Percentiles rank a stretch among this genome's conserved stretches.
These are phyloP conservation scores for Oreochromis aureus DNA, from an alignment of 2,113 vertebrate species.

Conservation along the genomic window DNA sequence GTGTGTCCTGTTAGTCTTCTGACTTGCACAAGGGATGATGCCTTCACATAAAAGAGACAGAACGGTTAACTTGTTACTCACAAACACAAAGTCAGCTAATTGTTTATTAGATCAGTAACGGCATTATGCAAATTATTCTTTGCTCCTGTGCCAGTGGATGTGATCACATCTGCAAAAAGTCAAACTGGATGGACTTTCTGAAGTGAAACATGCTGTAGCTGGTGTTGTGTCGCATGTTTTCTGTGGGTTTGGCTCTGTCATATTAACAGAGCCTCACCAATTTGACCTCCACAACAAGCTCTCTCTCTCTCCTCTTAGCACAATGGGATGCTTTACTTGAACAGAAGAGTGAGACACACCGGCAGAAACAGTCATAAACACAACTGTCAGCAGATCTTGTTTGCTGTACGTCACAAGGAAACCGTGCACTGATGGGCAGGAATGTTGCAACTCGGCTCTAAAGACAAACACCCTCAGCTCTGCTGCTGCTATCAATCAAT, in stretches of 20 bases:
- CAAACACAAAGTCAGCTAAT: background rate
- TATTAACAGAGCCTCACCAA: background rate
- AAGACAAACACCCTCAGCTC: background rate
- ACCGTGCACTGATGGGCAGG: constrained; percentile 5
- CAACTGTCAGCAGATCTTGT: background rate
- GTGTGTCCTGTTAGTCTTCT: background rate
- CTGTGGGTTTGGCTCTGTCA: background rate
- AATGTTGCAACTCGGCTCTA: constrained; percentile 14
- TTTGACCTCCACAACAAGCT: background rate
- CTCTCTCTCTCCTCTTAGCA: background rate
- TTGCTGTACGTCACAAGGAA: background rate
- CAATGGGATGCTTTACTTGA: background rate
- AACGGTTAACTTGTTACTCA: background rate
- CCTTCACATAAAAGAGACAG: background rate
- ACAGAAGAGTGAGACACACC: background rate
- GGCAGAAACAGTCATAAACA: background rate
- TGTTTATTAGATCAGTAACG: background rate
- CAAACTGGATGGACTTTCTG: background rate
- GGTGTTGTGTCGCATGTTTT: background rate
- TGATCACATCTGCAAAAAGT: background rate
- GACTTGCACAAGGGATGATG: background rate
- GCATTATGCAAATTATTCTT: background rate
- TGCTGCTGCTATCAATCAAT: background rate
- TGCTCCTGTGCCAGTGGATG: background rate
- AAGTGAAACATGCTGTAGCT: background rate